Evolutionary conservation across 2,888 invertebrate species (phyloP).

Genomic region (Dicranocentrus wangi): DNA sequence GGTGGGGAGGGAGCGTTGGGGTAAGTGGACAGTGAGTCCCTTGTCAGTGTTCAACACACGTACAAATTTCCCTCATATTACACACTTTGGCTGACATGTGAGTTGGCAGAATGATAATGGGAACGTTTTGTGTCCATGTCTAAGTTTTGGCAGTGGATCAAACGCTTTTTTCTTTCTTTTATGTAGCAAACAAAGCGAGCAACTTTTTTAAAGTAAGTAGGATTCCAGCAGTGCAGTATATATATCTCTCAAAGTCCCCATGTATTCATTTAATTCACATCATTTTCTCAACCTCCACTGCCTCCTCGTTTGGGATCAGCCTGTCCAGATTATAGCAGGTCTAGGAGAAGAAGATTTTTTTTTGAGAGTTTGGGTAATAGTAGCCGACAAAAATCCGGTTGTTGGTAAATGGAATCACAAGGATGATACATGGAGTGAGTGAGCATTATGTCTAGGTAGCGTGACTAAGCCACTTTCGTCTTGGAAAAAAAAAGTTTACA

Average conservation of each 20-base stretch:
- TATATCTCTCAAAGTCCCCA: too few species aligned
- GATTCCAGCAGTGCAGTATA: too few species aligned
- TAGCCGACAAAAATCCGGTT: too few species aligned
- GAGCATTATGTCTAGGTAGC: not conserved
- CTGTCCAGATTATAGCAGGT: too few species aligned
- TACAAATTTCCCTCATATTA: conserved; percentile 54
- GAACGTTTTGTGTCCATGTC: conserved; percentile 31
- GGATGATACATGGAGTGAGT: too few species aligned
- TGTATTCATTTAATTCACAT: too few species aligned
- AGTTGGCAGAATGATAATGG: conserved; percentile 53
- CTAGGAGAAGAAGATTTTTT: too few species aligned
- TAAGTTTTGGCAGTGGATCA: conserved; percentile 42
- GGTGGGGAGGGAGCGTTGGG: too few species aligned
- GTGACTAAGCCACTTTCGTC: conserved; percentile 9
- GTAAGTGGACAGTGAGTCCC: conserved; percentile 29
- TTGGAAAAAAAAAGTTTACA: conserved; percentile 12
- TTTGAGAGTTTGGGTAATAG: too few species aligned
- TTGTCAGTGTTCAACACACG: conserved; percentile 58
- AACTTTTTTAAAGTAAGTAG: not conserved
- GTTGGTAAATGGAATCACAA: too few species aligned
- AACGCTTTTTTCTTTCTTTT: conserved; percentile 17
- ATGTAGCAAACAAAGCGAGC: not conserved
- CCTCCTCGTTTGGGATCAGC: too few species aligned
- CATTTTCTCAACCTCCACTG: too few species aligned
- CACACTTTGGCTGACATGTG: conserved; percentile 56